Conservation (phyloP, 2,797 vertebrate species). For the Nyctibius grandis region DNA sequence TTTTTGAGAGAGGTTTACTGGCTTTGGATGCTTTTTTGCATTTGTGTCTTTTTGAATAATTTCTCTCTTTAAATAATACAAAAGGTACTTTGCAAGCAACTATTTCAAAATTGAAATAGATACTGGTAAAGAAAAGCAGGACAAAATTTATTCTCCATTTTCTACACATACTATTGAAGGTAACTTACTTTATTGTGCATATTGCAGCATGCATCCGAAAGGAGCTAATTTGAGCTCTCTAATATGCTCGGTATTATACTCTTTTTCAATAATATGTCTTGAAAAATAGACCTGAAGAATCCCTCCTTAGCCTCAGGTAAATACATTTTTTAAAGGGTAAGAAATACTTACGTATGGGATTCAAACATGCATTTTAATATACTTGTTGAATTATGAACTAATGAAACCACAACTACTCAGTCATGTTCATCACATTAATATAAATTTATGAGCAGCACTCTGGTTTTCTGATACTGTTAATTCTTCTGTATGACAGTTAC, state of each 20-base stretch:
- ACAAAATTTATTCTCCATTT: background rate
- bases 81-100: background rate
- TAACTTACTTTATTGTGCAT: background rate
- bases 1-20: constrained; percentile 62
- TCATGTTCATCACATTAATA: background rate
- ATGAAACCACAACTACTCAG: background rate
- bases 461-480: background rate
- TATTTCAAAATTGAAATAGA: constrained; percentile 13
- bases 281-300: background rate
- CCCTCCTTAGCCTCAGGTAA: background rate
- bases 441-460: background rate
- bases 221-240: background rate
- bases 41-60: background rate
- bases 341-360: background rate
- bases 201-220: background rate
- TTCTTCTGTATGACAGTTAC: background rate
- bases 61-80: background rate
- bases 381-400: background rate
- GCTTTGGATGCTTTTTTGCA: constrained; percentile 71
- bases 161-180: background rate
- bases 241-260: background rate
- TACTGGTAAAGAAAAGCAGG: background rate
- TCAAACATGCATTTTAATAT: constrained; percentile 13
- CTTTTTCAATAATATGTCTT: background rate
- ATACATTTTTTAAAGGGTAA: background rate